phyloP scores from a whole-genome alignment of 2,797 vertebrate genomes.

The Phataginus tricuspis region DNA sequence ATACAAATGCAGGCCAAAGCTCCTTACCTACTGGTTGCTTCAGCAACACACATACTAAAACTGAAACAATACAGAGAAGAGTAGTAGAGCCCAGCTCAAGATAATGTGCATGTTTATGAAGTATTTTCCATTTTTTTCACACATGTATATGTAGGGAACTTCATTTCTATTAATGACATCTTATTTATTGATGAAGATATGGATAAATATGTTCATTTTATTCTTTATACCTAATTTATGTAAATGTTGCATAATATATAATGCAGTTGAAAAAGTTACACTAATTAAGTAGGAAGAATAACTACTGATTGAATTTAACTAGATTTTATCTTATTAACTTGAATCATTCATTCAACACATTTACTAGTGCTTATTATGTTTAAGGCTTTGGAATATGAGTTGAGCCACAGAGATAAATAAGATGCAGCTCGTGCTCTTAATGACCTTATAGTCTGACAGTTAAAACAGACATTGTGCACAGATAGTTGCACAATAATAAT shows the following conservation, averaged over 20 bases:
- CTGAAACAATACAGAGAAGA: neutral
- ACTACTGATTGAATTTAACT: slow-evolving; percentile 12
- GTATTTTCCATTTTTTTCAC: neutral
- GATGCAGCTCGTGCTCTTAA: neutral
- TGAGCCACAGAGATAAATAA: neutral
- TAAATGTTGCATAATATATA: neutral
- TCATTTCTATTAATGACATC: slow-evolving; percentile 24
- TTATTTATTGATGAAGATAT: slow-evolving; percentile 2
- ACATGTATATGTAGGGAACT: neutral
- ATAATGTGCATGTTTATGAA: neutral
- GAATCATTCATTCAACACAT: neutral
- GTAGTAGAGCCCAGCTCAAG: neutral
- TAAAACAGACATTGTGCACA: neutral
- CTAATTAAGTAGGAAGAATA: neutral
- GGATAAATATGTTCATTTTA: neutral
- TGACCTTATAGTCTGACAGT: neutral
- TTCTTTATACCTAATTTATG: neutral
- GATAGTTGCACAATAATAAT: neutral
- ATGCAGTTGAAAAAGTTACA: neutral
- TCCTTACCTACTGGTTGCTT: neutral
- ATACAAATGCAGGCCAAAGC: slow-evolving; percentile 36
- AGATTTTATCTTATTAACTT: neutral
- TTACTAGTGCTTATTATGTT: neutral
- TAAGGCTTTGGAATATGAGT: neutral
- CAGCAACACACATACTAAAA: neutral